Evolutionary conservation across 2,113 vertebrate species (phyloP).

Genomic region (Entosphenus tridentatus): DNA sequence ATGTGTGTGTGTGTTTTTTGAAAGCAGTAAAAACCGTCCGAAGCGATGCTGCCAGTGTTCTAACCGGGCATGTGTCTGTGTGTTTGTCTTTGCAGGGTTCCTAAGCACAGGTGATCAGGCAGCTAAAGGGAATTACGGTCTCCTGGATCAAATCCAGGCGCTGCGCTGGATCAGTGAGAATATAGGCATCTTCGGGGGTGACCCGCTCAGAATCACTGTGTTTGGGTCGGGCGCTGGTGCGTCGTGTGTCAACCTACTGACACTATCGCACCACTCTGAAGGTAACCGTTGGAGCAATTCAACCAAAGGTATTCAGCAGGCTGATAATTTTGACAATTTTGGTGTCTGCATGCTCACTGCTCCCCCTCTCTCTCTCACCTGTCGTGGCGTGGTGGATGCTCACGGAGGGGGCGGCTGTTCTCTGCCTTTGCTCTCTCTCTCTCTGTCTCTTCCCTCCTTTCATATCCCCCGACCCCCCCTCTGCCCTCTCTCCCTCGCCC

Average conservation of each 20-base stretch:
- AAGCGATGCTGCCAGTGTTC: no score
- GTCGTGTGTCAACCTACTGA: slow-evolving; percentile 90
- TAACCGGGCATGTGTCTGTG: slow-evolving; percentile 3
- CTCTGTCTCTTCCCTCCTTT: background rate
- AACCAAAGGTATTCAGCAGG: slow-evolving; percentile 6
- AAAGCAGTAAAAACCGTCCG: no score
- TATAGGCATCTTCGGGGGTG: slow-evolving; percentile 89
- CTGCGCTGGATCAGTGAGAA: slow-evolving; percentile 96
- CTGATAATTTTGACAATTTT: background rate
- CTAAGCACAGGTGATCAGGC: slow-evolving; percentile 95
- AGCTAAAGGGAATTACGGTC: slow-evolving; percentile 90
- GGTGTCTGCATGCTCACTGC: slow-evolving; percentile 2
- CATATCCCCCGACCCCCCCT: background rate
- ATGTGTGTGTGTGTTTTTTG: no score
- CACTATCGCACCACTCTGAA: slow-evolving; percentile 93
- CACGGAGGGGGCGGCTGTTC: background rate
- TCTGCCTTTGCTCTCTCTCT: background rate
- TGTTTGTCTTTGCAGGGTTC: slow-evolving; percentile 41
- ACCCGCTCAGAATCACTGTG: slow-evolving; percentile 81
- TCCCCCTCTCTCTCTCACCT: background rate
- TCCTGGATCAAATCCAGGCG: slow-evolving; percentile 94
- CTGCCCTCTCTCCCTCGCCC: background rate
- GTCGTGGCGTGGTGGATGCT: background rate
- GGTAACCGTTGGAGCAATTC: slow-evolving; percentile 25
- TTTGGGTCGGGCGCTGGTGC: slow-evolving; percentile 89